Base-by-base conservation (phyloP, 1,140 invertebrate genomes). In the Drosophila takahashii region DNA sequence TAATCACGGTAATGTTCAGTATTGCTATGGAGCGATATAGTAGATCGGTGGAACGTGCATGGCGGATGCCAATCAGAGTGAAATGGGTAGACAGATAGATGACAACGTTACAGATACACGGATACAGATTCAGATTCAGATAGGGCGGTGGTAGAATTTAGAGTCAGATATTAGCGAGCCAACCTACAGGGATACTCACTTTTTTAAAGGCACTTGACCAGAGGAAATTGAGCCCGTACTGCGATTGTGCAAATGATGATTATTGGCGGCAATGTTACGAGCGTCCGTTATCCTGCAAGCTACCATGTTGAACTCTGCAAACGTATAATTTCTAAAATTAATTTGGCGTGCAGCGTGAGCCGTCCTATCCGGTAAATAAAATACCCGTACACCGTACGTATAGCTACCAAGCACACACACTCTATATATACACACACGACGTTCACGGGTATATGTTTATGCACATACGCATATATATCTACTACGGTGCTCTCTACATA, bases 141-240 rank as follows among this genome's bases (percentile, higher is more conserved):
- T 65, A 41, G 37, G 45, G 26, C 8, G 36, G 29, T 7, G 36
- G 34, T 8, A 39, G 32, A 56, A 32, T 42, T 53, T 32, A n/a
- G 26, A 29, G 9, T 39, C 34, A 36, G 15, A 26, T 54, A 26
- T 54, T 47, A 32, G 26, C 29, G 6, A 18, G 22, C 34, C 5
- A 6, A 2, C 15, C 34, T 1, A 9, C 6, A 15, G 3, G n/a
- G 0, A 32, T 83, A 96, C 96, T 96, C 94, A 98, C 97, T 98
- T 98, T 95, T 98, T 98, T 95, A 98, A 97, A 96, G 97, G 97
- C 96, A 98, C 97, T 96, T 98, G 97, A 96, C 97, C 97, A 93
- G 96, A 96, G 93, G 94, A 94, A 91, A 91, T 80, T 77, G 91
- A 92, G 91, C 91, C 91, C 91, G 91, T 92, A 92, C 90, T 92